Percentiles rank a stretch among this genome's conserved stretches.
Evolutionary conservation across 2,113 vertebrate genomes (phyloP).

Genomic region (Madoqua kirkii): DNA sequence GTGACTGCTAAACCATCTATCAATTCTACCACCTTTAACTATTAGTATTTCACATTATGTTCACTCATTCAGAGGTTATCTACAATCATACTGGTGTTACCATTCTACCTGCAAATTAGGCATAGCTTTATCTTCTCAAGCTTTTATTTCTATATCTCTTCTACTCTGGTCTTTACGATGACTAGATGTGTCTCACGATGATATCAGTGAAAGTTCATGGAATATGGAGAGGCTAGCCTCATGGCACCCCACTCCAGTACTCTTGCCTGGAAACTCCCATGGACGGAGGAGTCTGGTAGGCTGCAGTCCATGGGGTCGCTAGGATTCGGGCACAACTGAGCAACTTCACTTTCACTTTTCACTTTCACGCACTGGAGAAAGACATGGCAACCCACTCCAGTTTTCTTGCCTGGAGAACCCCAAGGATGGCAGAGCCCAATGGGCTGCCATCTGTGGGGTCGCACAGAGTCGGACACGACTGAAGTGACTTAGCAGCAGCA

Average conservation of each 20-base stretch:
- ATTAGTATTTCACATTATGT: neutral
- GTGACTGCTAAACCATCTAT: neutral
- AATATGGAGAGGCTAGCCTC: neutral
- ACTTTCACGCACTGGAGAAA: too few relatives aligned
- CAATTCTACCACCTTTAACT: neutral
- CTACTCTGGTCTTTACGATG: neutral
- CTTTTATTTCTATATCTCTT: neutral
- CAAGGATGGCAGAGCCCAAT: too few relatives aligned
- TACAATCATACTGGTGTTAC: neutral
- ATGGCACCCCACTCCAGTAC: too few relatives aligned
- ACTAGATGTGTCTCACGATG: neutral
- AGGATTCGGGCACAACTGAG: too few relatives aligned
- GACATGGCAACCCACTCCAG: too few relatives aligned
- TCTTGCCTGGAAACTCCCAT: too few relatives aligned
- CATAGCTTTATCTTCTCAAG: neutral
- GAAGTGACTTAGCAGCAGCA: neutral
- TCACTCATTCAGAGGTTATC: neutral
- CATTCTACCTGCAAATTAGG: neutral
- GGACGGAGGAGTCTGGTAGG: too few relatives aligned
- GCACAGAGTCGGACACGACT: too few relatives aligned
- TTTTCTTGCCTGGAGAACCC: too few relatives aligned
- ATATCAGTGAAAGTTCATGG: neutral
- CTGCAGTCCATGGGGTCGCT: too few relatives aligned
- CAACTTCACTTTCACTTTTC: too few relatives aligned
- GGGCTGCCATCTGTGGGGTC: too few relatives aligned